Base-by-base conservation (phyloP, 2,113 vertebrate species). In the Hassar affinis region DNA sequence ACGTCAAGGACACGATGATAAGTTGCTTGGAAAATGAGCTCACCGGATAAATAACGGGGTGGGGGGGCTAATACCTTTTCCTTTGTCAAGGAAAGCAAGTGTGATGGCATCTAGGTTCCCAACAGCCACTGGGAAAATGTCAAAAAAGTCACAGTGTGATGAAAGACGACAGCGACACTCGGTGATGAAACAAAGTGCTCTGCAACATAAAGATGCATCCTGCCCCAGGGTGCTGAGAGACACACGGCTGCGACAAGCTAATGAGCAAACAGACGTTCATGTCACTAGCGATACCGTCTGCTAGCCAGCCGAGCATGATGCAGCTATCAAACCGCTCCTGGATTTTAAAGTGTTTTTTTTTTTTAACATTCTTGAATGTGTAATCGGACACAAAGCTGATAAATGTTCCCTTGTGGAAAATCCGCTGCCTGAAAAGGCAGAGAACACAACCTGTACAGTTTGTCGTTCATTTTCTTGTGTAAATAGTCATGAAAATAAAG, bases 121-220 rank as follows among this genome's bases (percentile, higher is more conserved):
- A 35, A 35, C 52, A 54, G 51, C 42, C 33, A 18, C 17, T 75
- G 69, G 57, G 57, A 27, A 10, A 45, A 79, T 38, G 45, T 64
- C 45, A 10, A 27, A 76, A 83, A 52, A 38, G 57, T 83, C 72
- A 38, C 30, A 17, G 59, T 35, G n/a, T 62, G 33, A 83, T 64
- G 71, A 83, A 52, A 66, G 51, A 42, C 11, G 79, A 54, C 64
- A 54, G 45, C 38, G 30, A 76, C 15, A 20, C 42, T 62, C 33
- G 22, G 72, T 83, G 81, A 77, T 30, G 52, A 75, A 82, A 82
- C 71, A 64, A 81, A 81, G 57, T 30, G 12, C 14, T 27, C 27
- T 0, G 42, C 18, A 15, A 20, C 5, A 33, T 52, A 74, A 56
- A 81, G 49, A 42, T 33, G 17, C 4, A 30, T 76, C 3, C 77